These are phyloP conservation scores for Aricia artaxerxes DNA, from an alignment of 2,888 invertebrate species.

Conservation along the genomic window DNA sequence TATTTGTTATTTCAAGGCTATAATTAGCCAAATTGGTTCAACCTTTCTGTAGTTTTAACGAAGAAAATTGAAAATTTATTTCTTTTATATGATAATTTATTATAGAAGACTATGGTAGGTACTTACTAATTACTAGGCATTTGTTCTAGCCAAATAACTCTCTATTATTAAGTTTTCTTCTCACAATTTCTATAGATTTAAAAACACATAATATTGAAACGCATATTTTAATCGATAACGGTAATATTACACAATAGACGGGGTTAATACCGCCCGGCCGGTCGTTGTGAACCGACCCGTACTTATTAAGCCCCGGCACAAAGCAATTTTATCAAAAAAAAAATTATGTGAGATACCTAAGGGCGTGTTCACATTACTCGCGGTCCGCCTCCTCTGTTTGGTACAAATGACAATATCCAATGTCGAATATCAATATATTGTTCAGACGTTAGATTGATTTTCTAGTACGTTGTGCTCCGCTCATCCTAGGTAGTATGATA, in stretches of 20 bases:
- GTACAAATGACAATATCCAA: conserved; percentile 65
- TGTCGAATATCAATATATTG: conserved; percentile 72
- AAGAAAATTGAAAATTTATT: too few relatives aligned
- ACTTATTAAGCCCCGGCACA: conserved; percentile 33
- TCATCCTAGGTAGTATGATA: too few relatives aligned
- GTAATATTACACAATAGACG: conserved; percentile 12
- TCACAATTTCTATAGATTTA: neutral
- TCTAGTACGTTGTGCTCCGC: neutral
- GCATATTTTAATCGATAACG: conserved; percentile 8
- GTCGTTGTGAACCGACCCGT: conserved; percentile 29
- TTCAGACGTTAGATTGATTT: conserved; percentile 51
- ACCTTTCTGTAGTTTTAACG: too few relatives aligned
- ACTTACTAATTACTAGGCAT: too few relatives aligned
- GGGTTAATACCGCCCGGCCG: conserved; percentile 13
- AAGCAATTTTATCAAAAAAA: conserved; percentile 53
- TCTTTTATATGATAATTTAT: too few relatives aligned
- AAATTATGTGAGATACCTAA: conserved; percentile 66
- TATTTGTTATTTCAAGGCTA: too few relatives aligned
- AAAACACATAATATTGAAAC: neutral
- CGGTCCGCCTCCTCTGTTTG: conserved; percentile 72
- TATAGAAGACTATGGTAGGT: too few relatives aligned
- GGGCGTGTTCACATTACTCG: conserved; percentile 61
- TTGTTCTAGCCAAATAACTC: too few relatives aligned
- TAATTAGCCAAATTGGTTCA: too few relatives aligned
- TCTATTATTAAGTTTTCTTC: neutral